Evolutionary conservation across 2,113 vertebrate genomes (phyloP), one percentile per base, ranked within the genome.

Genomic region (Genyomyrus donnyi): DNA sequence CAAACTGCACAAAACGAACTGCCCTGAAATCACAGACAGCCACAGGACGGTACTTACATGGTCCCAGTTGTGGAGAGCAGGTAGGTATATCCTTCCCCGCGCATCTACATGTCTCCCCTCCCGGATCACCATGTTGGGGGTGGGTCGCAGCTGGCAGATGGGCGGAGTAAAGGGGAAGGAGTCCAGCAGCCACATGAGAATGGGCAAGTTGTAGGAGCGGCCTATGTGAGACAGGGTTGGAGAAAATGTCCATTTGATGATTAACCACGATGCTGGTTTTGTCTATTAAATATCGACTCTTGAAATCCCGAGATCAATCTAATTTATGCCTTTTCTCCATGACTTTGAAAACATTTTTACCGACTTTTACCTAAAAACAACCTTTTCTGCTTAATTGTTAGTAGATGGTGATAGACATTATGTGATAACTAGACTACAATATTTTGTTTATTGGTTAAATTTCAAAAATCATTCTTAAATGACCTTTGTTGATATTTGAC

Each of bases 91-190:
- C 66, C 98, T 96, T 88, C 98, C 98, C 56, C 39, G 92, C 7
- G 95, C 95, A 88, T 99, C 97, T 0, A 99, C 97, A 0, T 99
- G 98, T 89, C 97, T 98, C 66, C 98, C 98, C 91, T 97, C 97
- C 3, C 95, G 96, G 93, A 99, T 96, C 50, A 96, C 94, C 98
- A 99, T 99, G 95, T 94, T 97, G 1, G 94, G 35, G 5, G 98
- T 98, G 0, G 98, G 98, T 88, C 96, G 97, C 93, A 99, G 90
- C 92, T 98, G 95, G 88, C 98, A 99, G 91, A 99, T 97, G 50
- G 98, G 98, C 0, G 98, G 98, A 45, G 98, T 96, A 95, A 99
- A 98, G 50, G 98, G 98, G 91, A 98, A 97, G 1, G 98, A 99
- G 95, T 99, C 97, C 96, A 99, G 92, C 92, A 99, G 95, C 98